Evolutionary conservation across 1,140 invertebrate genomes (phyloP), one percentile per base, ranked within the genome.

Genomic region (Bombus soroeensis): DNA sequence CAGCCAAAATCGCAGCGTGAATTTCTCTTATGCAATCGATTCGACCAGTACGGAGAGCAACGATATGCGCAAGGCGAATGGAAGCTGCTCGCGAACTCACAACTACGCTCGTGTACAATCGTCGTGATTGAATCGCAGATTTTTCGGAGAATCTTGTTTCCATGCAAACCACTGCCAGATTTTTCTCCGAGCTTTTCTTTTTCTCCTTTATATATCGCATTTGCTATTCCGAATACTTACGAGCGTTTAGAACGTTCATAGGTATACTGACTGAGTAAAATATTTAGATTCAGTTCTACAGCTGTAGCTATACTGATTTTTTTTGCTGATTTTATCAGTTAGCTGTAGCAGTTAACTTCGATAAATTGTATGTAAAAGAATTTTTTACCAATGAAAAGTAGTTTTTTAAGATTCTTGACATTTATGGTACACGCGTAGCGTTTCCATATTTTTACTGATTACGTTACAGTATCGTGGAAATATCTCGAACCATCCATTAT

Each of bases 21-120:
- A 87, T 87, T 87, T 81, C 88, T 83, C 89, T 89, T 83, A 72
- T 81, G 80, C 87, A 82, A 89, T 43, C 79, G 37, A 43, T 89
- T 82, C 66, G 71, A 53, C 73, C 74, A 59, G 37, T 68, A 43
- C 47, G 59, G n/a, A 62, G 12, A 25, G 71, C 43, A 41, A 18
- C 18, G 18, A 39, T 80, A 72, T 18, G 25, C 62, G 62, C 34
- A 39, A 41, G n/a, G 57, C 25, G 41, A 64, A 15, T n/a, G 8
- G 43, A 2, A n/a, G 10, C 47, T 53, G 47, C 18, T 53, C n/a
- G 9, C 72, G n/a, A 37, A n/a, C 25, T 28, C 15, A 1, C 3
- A 15, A 6, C 47, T 18, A 22, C 47, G 37, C 25, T 43, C 41
- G 6, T 10, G 12, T 41, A n/a, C 41, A 74, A 39, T 59, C 28